Base-by-base conservation (phyloP, 2,797 vertebrate species). In the Hemitrygon akajei region DNA sequence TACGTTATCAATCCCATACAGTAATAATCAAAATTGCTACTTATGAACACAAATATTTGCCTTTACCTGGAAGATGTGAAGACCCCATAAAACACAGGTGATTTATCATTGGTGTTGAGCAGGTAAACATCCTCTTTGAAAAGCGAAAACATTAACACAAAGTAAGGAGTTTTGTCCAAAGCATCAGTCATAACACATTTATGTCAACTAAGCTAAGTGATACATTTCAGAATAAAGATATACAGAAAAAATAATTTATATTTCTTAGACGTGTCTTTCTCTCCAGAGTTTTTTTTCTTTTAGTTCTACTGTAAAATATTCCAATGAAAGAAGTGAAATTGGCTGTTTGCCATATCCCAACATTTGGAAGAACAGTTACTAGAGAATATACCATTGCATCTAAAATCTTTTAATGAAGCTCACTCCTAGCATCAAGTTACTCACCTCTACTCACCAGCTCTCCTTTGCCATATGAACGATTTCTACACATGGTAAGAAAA, bases 11-110 rank as follows among this genome's bases (percentile, higher is more conserved):
- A 37, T 69, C 1, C 9, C 22, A n/a, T 66, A 25, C n/a, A 87
- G 27, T 16, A n/a, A 1, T 63, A n/a, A 69, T 69, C n/a, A 22
- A 69, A 66, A 22, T 69, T 16, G 7, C 86, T 9, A 60, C n/a
- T 30, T 30, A 66, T 66, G n/a, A n/a, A 76, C 27, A 76, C 47
- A 1, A 18, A 47, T 16, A 76, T 75, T 27, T 6, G 69, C 69
- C 71, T 3, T 30, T 98, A 99, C 99, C 99, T 99, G 96, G 99
- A 99, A 94, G 99, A 99, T 95, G 98, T 98, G 95, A 99, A 99
- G 91, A 99, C 98, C 89, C 97, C 98, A 94, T 99, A 99, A 95
- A 99, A 97, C 94, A 98, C 95, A 11, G 99, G 99, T 95, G 98
- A 99, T 96, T 99, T 99, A 75, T 98, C 98, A 96, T 99, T 99